Base-by-base conservation (phyloP, 2,797 vertebrate species). In the Pagetopsis macropterus region DNA sequence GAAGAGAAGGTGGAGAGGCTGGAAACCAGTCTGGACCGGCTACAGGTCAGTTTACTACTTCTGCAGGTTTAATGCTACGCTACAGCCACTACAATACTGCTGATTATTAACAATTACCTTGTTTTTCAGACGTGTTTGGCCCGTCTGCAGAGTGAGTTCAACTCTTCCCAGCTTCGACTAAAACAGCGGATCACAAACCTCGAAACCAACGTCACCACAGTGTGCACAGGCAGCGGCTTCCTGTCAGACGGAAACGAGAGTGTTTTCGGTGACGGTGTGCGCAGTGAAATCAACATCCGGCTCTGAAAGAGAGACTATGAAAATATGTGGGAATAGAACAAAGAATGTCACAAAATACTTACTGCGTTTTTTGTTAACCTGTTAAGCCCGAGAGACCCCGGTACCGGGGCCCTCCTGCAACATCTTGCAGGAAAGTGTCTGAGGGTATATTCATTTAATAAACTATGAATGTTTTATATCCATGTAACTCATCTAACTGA, bases 1-100 rank as follows among this genome's bases (percentile, higher is more conserved):
- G 96, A 96, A 43, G 95, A 97, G 78, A 98, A 95, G 85, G 77
- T 99, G 79, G 96, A 95, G 41, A 93, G 93, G 71, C 74, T 99
- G 81, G 95, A 97, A 76, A 87, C 81, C 1, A 95, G 91, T 81
- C 87, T 99, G 92, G 96, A 99, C 74, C 89, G 89, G 0, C 80
- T 98, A 40, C 95, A 97, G 85, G 92, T 91, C 49, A 43, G 78
- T 14, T 15, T 23, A 4, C 19, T 45, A 3, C 54, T 33, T 2
- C 12, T 13, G 33, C 21, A 40, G 33, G 16, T 40, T 17, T 0
- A 44, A 4, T 37, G 16, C 13, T 40, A 2, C 2, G 0, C 14
- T 37, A 5, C 2, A 15, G 16, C 37, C 0, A 37, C 33, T 12
- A 27, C 43, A 23, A 10, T 21, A 33, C 17, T 27, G 2, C 16